Conservation (phyloP, 1,140 invertebrate genomes). For the Halyomorpha halys region DNA sequence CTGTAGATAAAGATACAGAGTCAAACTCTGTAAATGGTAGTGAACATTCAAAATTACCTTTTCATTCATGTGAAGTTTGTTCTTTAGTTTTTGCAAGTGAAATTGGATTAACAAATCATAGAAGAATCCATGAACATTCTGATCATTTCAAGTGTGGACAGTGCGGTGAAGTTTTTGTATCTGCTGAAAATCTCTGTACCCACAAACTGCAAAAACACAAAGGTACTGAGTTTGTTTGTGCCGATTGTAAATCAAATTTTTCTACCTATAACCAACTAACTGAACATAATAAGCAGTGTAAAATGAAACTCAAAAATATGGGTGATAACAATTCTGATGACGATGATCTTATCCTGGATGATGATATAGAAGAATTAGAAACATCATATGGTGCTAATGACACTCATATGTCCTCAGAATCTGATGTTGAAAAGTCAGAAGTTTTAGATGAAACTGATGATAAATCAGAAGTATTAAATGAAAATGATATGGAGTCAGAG, state of each 20-base stretch:
- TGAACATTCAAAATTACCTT: constrained; percentile 22
- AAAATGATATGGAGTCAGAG: neutral
- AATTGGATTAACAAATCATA: constrained; percentile 26
- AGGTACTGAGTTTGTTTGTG: constrained; percentile 26
- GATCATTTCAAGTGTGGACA: constrained; percentile 28
- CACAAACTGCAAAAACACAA: constrained; percentile 21
- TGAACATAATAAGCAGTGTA: constrained; percentile 25
- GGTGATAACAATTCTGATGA: neutral
- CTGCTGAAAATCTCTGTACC: constrained; percentile 9
- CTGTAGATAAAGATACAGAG: neutral
- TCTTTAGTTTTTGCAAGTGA: constrained; percentile 27
- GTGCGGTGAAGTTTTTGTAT: constrained; percentile 24
- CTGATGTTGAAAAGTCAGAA: neutral
- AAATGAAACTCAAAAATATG: constrained; percentile 20
- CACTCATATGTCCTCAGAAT: constrained; percentile 11
- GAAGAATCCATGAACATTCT: constrained; percentile 22
- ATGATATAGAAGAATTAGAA: constrained; percentile 10
- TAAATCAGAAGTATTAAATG: neutral
- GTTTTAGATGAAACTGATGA: neutral
- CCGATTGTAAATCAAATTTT: constrained; percentile 27
- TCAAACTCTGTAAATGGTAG: constrained; percentile 27
- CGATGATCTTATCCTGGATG: constrained; percentile 1
- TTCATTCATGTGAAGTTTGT: constrained; percentile 24
- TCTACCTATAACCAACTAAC: constrained; percentile 17
- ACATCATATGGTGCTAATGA: constrained; percentile 3